phyloP scores from a whole-genome alignment of 2,113 vertebrate genomes.

The Macquaria ambigua region DNA sequence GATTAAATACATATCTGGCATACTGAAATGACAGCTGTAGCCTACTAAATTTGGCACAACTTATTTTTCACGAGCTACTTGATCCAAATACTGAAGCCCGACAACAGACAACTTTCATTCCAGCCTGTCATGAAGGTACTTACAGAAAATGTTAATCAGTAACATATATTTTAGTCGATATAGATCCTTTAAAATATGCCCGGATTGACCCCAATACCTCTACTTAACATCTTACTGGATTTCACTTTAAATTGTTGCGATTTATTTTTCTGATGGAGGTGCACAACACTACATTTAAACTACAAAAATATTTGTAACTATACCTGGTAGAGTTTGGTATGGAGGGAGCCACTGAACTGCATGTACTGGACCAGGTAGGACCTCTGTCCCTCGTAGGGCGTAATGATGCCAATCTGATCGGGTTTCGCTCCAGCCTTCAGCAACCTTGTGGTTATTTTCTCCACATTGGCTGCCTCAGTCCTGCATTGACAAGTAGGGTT shows the following conservation, averaged over 20 bases:
- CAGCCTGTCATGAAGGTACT: not conserved
- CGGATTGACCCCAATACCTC: not conserved
- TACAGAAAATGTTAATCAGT: not conserved
- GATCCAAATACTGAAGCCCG: no score
- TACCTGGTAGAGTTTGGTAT: slow-evolving; percentile 97
- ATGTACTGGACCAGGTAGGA: slow-evolving; percentile 98
- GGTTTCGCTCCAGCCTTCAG: slow-evolving; percentile 95
- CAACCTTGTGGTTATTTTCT: slow-evolving; percentile 95
- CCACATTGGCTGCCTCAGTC: slow-evolving; percentile 95
- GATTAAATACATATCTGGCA: not conserved
- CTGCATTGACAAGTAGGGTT: slow-evolving; percentile 66
- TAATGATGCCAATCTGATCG: slow-evolving; percentile 96
- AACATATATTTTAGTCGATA: not conserved
- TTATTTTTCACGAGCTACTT: not conserved
- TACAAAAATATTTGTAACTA: not conserved
- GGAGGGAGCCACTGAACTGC: slow-evolving; percentile 96
- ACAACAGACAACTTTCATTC: not conserved
- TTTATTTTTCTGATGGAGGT: not conserved
- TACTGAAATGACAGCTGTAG: not conserved
- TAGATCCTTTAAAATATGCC: not conserved
- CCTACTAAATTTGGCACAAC: not conserved
- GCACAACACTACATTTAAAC: not conserved
- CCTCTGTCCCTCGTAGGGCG: slow-evolving; percentile 93
- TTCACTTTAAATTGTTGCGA: not conserved
- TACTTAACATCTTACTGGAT: not conserved